Evolutionary conservation across 2,797 vertebrate species (phyloP), one percentile per base, ranked within the genome.

Genomic region (Gymnodraco acuticeps): DNA sequence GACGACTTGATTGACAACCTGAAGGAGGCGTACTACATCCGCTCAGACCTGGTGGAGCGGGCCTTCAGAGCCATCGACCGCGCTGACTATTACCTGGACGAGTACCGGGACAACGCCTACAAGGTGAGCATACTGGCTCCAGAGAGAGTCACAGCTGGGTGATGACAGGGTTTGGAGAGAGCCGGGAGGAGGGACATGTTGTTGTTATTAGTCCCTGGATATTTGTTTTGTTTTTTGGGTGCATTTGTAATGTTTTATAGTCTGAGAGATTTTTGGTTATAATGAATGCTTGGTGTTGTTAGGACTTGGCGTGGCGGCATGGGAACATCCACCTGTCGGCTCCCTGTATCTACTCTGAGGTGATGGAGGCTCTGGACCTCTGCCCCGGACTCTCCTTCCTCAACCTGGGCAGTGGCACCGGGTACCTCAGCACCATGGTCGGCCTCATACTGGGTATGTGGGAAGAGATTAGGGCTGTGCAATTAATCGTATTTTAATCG

Each of bases 381-480:
- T 96, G 96, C n/a, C 97, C 97, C 0, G 96, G 98, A 14, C 94
- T 99, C 70, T 98, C 98, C 0, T 99, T 99, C 89, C 94, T 99
- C 76, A 99, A 99, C 86, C 93, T 99, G 42, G 98, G 98, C 91
- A 99, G 98, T 42, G 98, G 98, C 70, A 99, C 98, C 0, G 98
- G 98, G 42, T 99, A 99, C 87, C 95, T 99, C 72, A 99, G 98
- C 93, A 99, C 98, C 71, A 99, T 99, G 98, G 98, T 98, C 64
- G 98, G 98, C 64, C 97, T 99, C 85, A 98, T 99, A 77, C 81
- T 99, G 78, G 98, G 98, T 99, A 74, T 0, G 69, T 64, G 9
- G 11, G 13, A 14, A 16, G 10, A 58, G 12, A 15, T 50, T n/a
- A n/a, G n/a, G n/a, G n/a, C n/a, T n/a, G n/a, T n/a, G n/a, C n/a